Evolutionary conservation across 2,113 vertebrate genomes (phyloP).

Genomic region (Lontra canadensis): DNA sequence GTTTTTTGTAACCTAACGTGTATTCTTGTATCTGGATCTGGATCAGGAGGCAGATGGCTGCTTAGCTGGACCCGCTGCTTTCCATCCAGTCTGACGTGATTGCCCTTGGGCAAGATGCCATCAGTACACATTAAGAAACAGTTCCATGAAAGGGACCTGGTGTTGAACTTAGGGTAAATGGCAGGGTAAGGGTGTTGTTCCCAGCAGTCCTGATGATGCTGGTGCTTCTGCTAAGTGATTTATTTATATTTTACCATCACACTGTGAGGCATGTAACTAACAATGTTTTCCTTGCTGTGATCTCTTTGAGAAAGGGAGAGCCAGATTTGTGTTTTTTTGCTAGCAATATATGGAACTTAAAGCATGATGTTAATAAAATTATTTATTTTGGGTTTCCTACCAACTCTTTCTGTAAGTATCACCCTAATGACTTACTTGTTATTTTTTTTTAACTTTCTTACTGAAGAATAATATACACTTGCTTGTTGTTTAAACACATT

Average conservation of each 20-base stretch:
- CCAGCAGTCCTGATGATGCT: background rate
- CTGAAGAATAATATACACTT: background rate
- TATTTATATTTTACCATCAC: background rate
- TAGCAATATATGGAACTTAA: background rate
- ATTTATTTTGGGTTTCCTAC: slow-evolving; percentile 17
- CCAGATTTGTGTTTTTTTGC: background rate
- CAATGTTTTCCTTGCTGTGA: background rate
- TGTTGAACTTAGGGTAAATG: background rate
- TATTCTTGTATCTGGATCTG: background rate
- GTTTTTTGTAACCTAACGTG: background rate
- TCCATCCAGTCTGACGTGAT: background rate
- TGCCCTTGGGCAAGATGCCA: background rate
- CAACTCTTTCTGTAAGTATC: background rate
- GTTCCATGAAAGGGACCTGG: background rate
- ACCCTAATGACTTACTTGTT: background rate
- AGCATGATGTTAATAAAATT: slow-evolving; percentile 6
- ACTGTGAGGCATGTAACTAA: background rate
- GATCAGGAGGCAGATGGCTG: background rate
- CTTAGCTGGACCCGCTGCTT: background rate
- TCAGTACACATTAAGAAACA: background rate
- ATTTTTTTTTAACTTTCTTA: background rate
- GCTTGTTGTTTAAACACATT: slow-evolving; percentile 14
- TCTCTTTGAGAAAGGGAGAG: background rate
- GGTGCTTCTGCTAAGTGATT: background rate
- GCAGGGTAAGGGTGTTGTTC: background rate